Evolutionary conservation across 2,888 invertebrate species (phyloP), one percentile per base, ranked within the genome.

Genomic region (Hirtodrosophila confusa): DNA sequence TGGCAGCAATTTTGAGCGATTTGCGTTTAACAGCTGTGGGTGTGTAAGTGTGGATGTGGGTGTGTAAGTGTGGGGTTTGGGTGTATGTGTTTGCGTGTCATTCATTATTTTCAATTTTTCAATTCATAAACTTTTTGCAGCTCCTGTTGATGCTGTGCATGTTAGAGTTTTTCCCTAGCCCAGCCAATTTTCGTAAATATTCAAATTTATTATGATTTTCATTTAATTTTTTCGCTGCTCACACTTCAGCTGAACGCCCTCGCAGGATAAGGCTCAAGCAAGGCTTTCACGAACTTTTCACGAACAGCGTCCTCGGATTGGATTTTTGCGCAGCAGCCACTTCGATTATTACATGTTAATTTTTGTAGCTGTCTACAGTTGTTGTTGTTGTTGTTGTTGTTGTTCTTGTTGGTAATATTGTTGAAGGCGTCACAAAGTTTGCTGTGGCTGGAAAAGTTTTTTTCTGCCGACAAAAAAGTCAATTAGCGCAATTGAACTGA

Each of bases 71-170:
- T n/a, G n/a, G 36, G 49, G 41, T 6, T 1, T 27, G 0, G 1
- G 3, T 31, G 43, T 7, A 10, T 27, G 51, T 56, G 58, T 71
- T 49, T 64, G 63, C 67, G 49, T 79, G 61, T 68, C 86, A 77
- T 79, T 79, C 88, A 87, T 85, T 85, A 87, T 79, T 74, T 79
- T 87, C 83, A 74, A 82, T 85, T 86, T 84, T 85, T 77, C 83
- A 82, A 87, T 85, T 79, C 83, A 77, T 12, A 78, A 77, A 79
- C 73, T 73, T 78, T 87, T 49, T 56, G 62, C 67, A 72, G 68
- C 66, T 48, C 58, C 64, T 41, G 54, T 44, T 41, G 35, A 40
- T 41, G 35, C 33, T 29, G 23, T 36, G 27, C 24, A 9, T 27
- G 37, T 41, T 36, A 7, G 12, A 4, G 40, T 44, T 6, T 29